These are phyloP conservation scores for Microctonus hyperodae DNA, from an alignment of 2,888 invertebrate genomes.

Conservation along the genomic window DNA sequence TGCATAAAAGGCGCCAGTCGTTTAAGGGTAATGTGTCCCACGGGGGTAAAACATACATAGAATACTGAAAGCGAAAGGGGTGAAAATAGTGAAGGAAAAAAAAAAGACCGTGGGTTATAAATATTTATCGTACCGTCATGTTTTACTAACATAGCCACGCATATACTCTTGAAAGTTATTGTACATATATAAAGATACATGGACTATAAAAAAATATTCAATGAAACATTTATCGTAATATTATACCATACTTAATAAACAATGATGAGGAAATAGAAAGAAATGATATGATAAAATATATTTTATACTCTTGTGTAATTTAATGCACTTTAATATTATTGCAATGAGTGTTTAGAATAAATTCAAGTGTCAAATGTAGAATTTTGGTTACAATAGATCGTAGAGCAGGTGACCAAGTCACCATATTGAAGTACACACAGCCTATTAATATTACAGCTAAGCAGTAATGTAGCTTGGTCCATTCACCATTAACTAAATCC, in stretches of 20 bases:
- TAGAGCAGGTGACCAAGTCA: not conserved
- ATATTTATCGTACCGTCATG: constrained; percentile 14
- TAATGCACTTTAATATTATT: not conserved
- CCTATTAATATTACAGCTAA: not conserved
- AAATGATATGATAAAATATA: no score
- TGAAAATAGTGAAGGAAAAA: not conserved
- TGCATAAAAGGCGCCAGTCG: constrained; percentile 36
- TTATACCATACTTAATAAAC: not conserved
- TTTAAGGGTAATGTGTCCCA: constrained; percentile 48
- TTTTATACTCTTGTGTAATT: not conserved
- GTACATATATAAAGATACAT: not conserved
- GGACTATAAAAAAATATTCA: not conserved
- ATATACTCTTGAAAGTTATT: not conserved
- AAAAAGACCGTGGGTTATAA: constrained; percentile 1
- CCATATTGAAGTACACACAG: not conserved
- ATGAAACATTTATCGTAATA: not conserved
- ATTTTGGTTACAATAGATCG: no score
- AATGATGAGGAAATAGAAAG: no score
- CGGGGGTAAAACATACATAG: constrained; percentile 45
- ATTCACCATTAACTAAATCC: not conserved
- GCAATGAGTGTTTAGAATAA: not conserved
- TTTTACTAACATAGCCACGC: not conserved
- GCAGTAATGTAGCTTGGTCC: not conserved
- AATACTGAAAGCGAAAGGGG: constrained; percentile 26
- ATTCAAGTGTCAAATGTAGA: not conserved